Evolutionary conservation across 2,797 vertebrate genomes (phyloP).

Genomic region (Phaenicophaeus curvirostris): DNA sequence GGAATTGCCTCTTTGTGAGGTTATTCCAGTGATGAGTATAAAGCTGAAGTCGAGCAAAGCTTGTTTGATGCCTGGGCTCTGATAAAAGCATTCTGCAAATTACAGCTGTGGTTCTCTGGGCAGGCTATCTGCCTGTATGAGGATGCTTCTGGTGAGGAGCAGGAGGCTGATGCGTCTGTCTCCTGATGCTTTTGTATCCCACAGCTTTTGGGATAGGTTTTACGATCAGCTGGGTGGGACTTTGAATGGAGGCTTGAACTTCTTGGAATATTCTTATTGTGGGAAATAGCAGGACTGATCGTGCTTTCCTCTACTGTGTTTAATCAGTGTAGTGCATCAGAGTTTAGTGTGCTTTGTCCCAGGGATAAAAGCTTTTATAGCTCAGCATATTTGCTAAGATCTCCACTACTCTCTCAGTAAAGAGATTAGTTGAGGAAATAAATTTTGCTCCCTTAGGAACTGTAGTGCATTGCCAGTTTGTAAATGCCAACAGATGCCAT

Average conservation of each 20-base stretch:
- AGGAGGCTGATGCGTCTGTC: neutral
- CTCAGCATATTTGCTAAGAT: neutral
- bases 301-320: neutral
- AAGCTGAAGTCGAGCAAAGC: neutral
- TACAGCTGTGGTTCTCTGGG: neutral
- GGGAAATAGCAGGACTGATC: neutral
- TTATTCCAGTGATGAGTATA: neutral
- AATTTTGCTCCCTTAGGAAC: conserved; percentile 15
- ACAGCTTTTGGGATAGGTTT: neutral
- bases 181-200: neutral
- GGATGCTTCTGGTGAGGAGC: neutral
- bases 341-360: neutral
- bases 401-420: neutral
- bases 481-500: neutral
- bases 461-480: neutral
- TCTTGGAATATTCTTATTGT: neutral
- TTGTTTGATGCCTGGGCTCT: neutral
- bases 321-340: neutral
- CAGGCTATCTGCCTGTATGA: neutral
- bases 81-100: neutral
- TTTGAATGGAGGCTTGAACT: neutral
- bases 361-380: neutral
- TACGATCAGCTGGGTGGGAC: neutral
- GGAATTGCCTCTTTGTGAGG: neutral
- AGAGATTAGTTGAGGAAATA: conserved; percentile 19